phyloP scores from a whole-genome alignment of 2,113 vertebrate genomes.

The Polyodon spathula region DNA sequence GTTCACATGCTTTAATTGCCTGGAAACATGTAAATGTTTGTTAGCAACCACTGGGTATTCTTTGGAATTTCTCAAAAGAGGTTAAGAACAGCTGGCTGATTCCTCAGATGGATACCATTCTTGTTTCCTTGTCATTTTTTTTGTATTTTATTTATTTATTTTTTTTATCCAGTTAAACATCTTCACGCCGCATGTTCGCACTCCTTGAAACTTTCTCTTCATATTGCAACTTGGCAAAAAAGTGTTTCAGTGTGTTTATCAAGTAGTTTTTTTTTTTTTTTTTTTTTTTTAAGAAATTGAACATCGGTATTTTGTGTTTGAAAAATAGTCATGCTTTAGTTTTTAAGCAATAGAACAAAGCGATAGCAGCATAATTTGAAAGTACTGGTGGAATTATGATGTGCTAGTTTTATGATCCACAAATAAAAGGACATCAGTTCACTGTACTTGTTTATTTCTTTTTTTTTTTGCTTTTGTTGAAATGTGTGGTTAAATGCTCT shows the following conservation, averaged over 20 bases:
- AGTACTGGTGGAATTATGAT: background rate
- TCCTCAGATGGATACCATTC: conserved; percentile 27
- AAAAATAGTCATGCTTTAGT: background rate
- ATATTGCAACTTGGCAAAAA: conserved; percentile 12
- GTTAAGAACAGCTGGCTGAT: background rate
- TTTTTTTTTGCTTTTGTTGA: conserved; percentile 7
- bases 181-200: conserved; percentile 35
- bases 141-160: conserved; percentile 15
- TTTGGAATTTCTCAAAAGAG: background rate
- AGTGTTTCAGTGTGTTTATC: background rate
- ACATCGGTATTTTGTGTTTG: background rate
- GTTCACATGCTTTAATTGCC: background rate
- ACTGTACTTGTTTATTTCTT: too few species aligned
- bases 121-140: conserved; percentile 26
- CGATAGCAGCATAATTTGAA: conserved; percentile 7
- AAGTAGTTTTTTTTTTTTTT: background rate
- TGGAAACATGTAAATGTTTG: background rate
- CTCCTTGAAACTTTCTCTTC: conserved; percentile 9
- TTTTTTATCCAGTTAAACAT: conserved; percentile 12
- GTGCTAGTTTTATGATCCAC: background rate
- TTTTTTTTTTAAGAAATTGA: conserved; percentile 2
- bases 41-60: background rate
- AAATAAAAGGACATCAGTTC: background rate
- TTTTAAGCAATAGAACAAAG: background rate
- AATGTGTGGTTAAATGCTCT: conserved; percentile 43